Conservation (phyloP, 2,797 vertebrate genomes). For the Pitangus sulphuratus region DNA sequence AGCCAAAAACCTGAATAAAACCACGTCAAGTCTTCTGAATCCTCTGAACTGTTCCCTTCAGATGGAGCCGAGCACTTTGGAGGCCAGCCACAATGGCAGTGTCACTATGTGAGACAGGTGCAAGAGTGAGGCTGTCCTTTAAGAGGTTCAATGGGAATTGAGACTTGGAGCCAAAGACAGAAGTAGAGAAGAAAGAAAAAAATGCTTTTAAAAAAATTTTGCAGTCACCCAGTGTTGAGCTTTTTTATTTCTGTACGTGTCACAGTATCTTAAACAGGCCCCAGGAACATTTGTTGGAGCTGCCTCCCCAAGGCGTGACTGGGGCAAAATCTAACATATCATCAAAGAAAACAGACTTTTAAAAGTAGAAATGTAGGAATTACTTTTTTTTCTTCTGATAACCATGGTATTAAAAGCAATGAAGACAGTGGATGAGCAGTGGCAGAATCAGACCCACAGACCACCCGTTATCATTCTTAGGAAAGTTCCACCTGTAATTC, state of each 20-base stretch:
- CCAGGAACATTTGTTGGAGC: neutral
- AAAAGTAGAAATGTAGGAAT: neutral
- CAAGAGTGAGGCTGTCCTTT: neutral
- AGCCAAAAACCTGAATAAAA: neutral
- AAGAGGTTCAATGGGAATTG: neutral
- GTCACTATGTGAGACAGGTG: neutral
- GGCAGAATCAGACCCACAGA: neutral
- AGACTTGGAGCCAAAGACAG: neutral
- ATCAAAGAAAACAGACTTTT: neutral
- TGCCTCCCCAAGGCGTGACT: accelerated
- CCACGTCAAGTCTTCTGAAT: neutral
- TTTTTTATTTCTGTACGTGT: neutral
- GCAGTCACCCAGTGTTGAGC: neutral
- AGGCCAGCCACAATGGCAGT: neutral
- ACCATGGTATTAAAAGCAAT: neutral
- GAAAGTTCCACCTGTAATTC: neutral
- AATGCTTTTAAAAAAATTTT: neutral
- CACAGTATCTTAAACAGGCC: neutral
- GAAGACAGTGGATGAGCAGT: neutral
- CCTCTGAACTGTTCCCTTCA: neutral
- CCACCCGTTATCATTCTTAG: accelerated
- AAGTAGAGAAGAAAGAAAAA: neutral
- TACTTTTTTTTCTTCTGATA: neutral
- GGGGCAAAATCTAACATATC: neutral
- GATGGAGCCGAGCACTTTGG: neutral